These are phyloP conservation scores for Ceuthmochares aereus DNA, from an alignment of 2,113 vertebrate species.

Conservation along the genomic window DNA sequence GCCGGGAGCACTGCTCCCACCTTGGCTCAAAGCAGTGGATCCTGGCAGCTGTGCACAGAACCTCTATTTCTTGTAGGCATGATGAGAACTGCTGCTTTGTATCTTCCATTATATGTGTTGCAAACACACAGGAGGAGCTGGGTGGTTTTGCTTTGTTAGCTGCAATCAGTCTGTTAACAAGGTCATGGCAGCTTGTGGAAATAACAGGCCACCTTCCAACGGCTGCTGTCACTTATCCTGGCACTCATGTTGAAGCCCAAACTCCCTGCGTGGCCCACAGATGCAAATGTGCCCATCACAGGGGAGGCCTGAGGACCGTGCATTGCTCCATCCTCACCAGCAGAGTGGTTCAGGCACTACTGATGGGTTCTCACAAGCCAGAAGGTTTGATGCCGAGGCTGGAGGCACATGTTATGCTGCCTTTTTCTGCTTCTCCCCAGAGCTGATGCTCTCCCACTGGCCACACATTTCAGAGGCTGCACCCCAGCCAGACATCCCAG, in stretches of 20 bases:
- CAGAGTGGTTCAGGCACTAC: not conserved
- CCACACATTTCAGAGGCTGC: fast-evolving
- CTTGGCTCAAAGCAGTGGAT: not conserved
- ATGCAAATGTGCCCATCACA: not conserved
- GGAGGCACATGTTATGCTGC: not conserved
- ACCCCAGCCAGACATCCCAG: not conserved
- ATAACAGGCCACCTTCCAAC: not conserved
- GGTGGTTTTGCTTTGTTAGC: not conserved
- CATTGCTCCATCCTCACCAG: not conserved
- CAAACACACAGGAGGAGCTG: not conserved
- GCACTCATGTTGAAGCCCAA: not conserved
- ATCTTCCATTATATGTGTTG: not conserved
- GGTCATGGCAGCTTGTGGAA: not conserved
- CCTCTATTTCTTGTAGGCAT: fast-evolving
- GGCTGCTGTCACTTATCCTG: not conserved
- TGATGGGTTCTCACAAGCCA: not conserved
- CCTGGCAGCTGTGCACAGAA: not conserved
- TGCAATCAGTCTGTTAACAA: not conserved
- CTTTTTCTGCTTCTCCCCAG: fast-evolving
- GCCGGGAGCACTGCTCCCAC: not conserved
- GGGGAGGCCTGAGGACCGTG: fast-evolving
- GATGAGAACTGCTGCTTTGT: not conserved
- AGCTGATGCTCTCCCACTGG: fast-evolving
- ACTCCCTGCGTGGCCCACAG: not conserved
- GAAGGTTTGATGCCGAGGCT: not conserved